phyloP scores from a whole-genome alignment of 1,140 invertebrate genomes.

The Dicyema japonicum region DNA sequence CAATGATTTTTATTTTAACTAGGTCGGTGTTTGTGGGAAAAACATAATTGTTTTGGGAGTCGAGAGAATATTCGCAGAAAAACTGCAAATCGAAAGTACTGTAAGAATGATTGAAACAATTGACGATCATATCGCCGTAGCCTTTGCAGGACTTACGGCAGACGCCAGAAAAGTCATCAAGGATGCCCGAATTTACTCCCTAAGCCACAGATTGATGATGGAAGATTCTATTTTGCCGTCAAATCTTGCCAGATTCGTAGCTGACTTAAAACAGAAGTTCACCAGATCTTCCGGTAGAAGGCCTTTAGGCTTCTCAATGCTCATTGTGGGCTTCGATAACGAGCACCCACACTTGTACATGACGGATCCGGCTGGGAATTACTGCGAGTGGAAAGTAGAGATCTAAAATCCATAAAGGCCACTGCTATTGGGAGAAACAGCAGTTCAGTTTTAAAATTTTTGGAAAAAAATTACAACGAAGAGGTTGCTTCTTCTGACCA shows the following conservation, averaged over 20 bases:
- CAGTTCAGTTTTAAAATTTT: constrained; percentile 81
- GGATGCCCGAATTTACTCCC: constrained; percentile 78
- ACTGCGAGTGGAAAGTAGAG: constrained; percentile 97
- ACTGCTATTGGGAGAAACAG: constrained; percentile 86
- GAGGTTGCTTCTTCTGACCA: constrained; percentile 43
- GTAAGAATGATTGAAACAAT: constrained; percentile 86
- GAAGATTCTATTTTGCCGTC: constrained; percentile 97
- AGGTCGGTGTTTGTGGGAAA: constrained; percentile 30
- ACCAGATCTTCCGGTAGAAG: constrained; percentile 89
- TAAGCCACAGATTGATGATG: constrained; percentile 79
- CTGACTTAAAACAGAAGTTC: constrained; percentile 50
- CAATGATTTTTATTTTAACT: constrained; percentile 19
- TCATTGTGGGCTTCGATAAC: constrained; percentile 92
- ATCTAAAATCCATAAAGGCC: constrained; percentile 33
- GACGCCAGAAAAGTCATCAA: constrained; percentile 91
- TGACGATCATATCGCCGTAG: constrained; percentile 97
- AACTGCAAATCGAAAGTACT: constrained; percentile 87
- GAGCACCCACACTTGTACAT: constrained; percentile 87
- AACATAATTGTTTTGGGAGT: constrained; percentile 86
- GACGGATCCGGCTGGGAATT: constrained; percentile 90
- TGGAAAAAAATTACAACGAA: constrained; percentile 74
- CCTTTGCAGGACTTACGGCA: constrained; percentile 80
- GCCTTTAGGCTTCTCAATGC: constrained; percentile 85
- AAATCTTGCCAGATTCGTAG: constrained; percentile 78
- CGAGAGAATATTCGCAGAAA: constrained; percentile 93